Base-by-base conservation (phyloP, 2,797 vertebrate species). In the Ibycter americanus region DNA sequence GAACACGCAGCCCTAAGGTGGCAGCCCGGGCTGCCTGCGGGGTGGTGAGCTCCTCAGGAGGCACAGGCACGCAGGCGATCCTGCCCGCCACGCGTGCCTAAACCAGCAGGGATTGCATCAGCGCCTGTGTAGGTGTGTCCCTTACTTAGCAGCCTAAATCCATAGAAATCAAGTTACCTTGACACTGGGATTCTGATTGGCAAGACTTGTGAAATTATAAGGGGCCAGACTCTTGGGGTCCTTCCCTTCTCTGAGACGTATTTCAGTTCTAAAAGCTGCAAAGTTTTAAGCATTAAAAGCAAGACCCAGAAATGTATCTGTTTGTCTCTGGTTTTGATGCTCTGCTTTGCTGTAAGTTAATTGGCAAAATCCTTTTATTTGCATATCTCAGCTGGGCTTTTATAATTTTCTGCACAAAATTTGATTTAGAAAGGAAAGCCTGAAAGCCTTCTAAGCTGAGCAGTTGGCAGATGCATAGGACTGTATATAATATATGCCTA, bases 71-170 rank as follows among this genome's bases (percentile, higher is more conserved):
- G 1, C 58, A 91, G 79, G 54, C 90, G 54, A 22, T 29, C 59
- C 72, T 49, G 62, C 62, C 82, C 72, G 67, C 71, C 81, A 70
- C 9, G 4, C 76, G 63, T 40, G 38, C 65, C 68, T 91, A 87
- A 80, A 90, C 78, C 56, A 21, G 93, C n/a, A 26, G 70, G 79
- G 56, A 80, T 78, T 85, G 51, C 89, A 86, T 90, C 83, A 86
- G 8, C 13, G 21, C 38, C 25, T 83, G 90, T 88, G 93, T 90
- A 59, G 85, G 91, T 40, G 91, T 91, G 68, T 46, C 71, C 87
- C 95, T 93, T 96, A 88, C 85, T 96, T 96, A 91, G 95, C 70
- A 90, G 46, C 73, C 46, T 82, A 67, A 79, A 51, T 81, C 77
- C 70, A 87, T 23, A 74, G 70, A 72, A 96, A 96, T 94, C 40